Evolutionary conservation across 2,113 vertebrate species (phyloP), one percentile per base, ranked within the genome.

Genomic region (Collichthys lucidus): DNA sequence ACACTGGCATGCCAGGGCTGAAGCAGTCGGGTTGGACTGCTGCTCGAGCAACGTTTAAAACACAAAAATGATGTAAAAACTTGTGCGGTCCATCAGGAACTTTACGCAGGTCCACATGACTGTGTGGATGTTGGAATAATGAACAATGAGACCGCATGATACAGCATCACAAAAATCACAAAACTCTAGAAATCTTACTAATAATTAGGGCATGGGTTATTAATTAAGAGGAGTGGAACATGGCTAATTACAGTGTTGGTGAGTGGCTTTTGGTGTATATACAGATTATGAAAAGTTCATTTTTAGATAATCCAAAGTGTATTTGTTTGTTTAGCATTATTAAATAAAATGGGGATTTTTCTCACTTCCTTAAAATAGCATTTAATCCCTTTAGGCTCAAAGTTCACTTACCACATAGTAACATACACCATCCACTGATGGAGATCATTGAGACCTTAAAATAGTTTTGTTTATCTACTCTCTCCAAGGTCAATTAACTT

Each of bases 1-100:
- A 89, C 85, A 82, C 90, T 87, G 80, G 77, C 86, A 87, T 80
- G 63, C 66, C 70, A 52, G 67, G 22, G 42, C 52, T 68, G 52
- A 66, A 55, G 79, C 62, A 40, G 70, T n/a, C 11, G 15, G 35
- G 60, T 20, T 44, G 24, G 55, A 69, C 72, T 6, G 56, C 63
- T 66, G 49, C 59, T 74, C 69, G 63, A 78, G 49, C 53, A 42
- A 60, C 75, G 50, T 87, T 84, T 57, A 80, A 29, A 42, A 40
- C 22, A 17, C 12, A 65, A 55, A 82, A 84, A 40, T 16, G 2
- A 61, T 66, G 35, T 44, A 73, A 68, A 52, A 62, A 52, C 31
- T 47, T 16, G 55, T 59, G 17, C 4, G 0, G 26, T 3, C 14
- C 46, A 55, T 59, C 22, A 22, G 15, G 10, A 64, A 3, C 47